Evolutionary conservation across 1,140 invertebrate species (phyloP).

Genomic region (Myzus persicae): DNA sequence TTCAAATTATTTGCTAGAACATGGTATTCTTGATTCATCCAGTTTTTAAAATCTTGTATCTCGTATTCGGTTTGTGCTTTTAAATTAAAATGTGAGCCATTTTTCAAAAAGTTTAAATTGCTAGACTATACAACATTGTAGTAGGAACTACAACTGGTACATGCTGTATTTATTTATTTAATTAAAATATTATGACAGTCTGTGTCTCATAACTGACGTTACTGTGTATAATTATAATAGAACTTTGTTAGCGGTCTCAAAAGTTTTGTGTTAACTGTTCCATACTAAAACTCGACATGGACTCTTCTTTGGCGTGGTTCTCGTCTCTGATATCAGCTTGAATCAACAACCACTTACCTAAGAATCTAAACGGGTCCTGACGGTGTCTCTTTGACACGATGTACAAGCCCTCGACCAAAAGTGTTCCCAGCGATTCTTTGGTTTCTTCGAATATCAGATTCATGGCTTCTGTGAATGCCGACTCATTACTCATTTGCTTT

Average conservation of each 20-base stretch:
- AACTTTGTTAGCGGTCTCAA: background rate
- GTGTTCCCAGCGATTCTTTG: background rate
- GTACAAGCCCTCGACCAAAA: background rate
- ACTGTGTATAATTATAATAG: background rate
- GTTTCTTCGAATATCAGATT: background rate
- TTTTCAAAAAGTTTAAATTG: background rate
- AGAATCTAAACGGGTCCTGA: background rate
- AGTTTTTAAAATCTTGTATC: background rate
- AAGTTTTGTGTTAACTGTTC: background rate
- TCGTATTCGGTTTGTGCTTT: background rate
- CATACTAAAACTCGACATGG: background rate
- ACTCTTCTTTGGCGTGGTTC: background rate
- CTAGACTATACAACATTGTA: background rate
- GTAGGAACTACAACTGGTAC: background rate
- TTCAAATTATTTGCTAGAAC: background rate
- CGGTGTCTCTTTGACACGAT: background rate
- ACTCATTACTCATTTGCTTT: background rate
- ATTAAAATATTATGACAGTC: constrained; percentile 2
- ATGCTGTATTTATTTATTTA: background rate
- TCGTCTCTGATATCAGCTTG: background rate
- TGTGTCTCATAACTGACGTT: no score
- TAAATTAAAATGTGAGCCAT: background rate
- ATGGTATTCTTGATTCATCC: background rate
- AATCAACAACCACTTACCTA: background rate
- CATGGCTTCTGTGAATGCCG: background rate